phyloP scores from a whole-genome alignment of 2,113 vertebrate genomes.

The Rhinolophus sinicus region DNA sequence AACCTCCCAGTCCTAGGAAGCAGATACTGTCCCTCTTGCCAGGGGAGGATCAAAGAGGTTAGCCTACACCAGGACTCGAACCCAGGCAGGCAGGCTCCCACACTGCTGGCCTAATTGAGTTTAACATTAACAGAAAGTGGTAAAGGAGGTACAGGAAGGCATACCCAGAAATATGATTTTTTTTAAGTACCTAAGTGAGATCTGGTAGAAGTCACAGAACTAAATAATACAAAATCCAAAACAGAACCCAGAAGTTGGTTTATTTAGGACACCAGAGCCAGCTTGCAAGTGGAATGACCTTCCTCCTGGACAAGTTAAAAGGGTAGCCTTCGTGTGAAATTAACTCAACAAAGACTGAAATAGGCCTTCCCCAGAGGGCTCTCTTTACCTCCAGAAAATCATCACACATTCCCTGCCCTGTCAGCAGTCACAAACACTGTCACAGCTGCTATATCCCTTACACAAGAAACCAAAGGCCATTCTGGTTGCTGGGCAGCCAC shows the following conservation, averaged over 20 bases:
- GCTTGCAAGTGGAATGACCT: not conserved
- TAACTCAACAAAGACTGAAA: not conserved
- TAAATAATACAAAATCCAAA: not conserved
- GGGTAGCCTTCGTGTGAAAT: slow-evolving; percentile 5
- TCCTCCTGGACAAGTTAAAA: slow-evolving; percentile 11
- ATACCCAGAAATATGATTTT: not conserved
- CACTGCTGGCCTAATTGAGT: not conserved
- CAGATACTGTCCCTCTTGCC: not conserved
- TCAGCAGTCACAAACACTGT: not conserved
- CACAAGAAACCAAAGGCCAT: not conserved
- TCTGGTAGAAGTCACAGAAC: not conserved
- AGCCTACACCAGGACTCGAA: not conserved
- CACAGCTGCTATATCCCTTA: not conserved
- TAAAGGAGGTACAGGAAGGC: not conserved
- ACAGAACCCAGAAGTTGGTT: not conserved
- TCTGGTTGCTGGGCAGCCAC: not conserved
- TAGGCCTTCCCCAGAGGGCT: not conserved
- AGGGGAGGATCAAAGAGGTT: not conserved
- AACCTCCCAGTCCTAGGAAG: not conserved
- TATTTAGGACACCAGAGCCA: not conserved
- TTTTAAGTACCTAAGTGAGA: not conserved
- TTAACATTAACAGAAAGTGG: not conserved
- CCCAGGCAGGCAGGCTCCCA: not conserved
- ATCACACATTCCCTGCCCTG: not conserved
- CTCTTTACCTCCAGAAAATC: not conserved